Conservation (phyloP, 2,113 vertebrate species). For the Athene noctua region DNA sequence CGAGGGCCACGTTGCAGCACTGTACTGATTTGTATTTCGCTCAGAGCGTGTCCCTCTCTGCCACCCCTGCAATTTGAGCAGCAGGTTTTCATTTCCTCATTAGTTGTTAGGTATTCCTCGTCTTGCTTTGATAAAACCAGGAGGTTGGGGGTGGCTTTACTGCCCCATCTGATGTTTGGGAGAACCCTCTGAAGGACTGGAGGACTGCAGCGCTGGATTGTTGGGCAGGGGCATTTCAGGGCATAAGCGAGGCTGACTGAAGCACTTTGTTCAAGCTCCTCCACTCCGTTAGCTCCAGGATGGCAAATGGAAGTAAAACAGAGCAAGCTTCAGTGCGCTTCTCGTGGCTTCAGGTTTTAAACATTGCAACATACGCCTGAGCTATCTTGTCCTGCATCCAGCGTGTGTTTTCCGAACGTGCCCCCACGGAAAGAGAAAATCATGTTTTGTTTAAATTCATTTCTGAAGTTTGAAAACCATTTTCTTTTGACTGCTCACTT, state of each 20-base stretch:
- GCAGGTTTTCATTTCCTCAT: neutral
- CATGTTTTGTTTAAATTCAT: neutral
- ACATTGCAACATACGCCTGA: neutral
- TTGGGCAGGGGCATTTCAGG: conserved; percentile 36
- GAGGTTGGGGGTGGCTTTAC: neutral
- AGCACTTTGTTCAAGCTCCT: conserved; percentile 26
- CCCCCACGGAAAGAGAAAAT: neutral
- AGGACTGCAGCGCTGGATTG: neutral
- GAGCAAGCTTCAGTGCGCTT: conserved; percentile 1
- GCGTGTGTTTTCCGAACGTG: neutral
- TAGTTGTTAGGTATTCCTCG: neutral
- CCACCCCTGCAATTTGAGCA: neutral
- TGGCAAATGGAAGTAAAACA: conserved; percentile 18
- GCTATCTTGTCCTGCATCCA: neutral
- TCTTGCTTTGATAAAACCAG: neutral
- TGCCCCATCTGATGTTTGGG: neutral
- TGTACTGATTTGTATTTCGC: neutral
- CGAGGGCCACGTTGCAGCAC: neutral
- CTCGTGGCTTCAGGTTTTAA: conserved; percentile 9
- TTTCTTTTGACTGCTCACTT: neutral
- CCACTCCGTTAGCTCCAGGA: neutral
- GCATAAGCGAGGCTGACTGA: conserved; percentile 23
- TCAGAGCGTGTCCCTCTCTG: neutral
- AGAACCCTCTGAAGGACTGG: neutral
- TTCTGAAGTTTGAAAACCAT: neutral